Evolutionary conservation across 2,113 vertebrate species (phyloP), one percentile per base, ranked within the genome.

Genomic region (Coracopsis vasa): DNA sequence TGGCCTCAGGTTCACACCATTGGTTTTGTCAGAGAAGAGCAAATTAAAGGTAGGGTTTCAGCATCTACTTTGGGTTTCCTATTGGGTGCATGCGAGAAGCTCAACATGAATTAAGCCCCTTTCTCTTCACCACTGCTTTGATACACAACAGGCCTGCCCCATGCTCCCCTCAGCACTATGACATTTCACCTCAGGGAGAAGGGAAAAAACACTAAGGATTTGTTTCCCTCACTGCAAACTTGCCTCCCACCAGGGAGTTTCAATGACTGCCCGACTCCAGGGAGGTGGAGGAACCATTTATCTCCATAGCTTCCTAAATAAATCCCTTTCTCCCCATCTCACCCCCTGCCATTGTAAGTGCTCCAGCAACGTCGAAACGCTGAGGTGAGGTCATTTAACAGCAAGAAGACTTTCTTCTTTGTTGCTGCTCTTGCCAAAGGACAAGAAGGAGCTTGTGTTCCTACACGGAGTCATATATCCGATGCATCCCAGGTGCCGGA

Each of bases 321-420:
- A 91, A 90, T 69, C 78, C 88, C 84, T 50, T 86, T 92, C 88
- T 90, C 86, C 86, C 70, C 73, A 82, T 53, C 84, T 73, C 81
- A 79, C 94, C 92, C 87, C 80, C 91, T 91, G 84, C 94, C 84
- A 81, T 15, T 29, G 42, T 31, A 58, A n/a, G 33, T 20, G 53
- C 80, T 71, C 67, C 50, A 44, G 65, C 67, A 60, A 11, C 10
- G 84, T 89, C 61, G 16, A 50, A 90, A 62, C 29, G 50, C 92
- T 90, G 91, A 96, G 92, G 65, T 75, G 66, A 91, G 80, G 89
- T 96, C 95, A 86, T 74, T 90, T 80, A 94, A 92, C 90, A 92
- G 87, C 92, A 79, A 91, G 80, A 35, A 0, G 16, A 73, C 73
- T 42, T 92, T 79, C 62, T 73, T 61, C 83, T 74, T 39, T 61